A percentile compares a stretch with the other conserved stretches of the same genome.
Conservation (phyloP, 1,140 invertebrate species). For the Drosophila mayri region DNA sequence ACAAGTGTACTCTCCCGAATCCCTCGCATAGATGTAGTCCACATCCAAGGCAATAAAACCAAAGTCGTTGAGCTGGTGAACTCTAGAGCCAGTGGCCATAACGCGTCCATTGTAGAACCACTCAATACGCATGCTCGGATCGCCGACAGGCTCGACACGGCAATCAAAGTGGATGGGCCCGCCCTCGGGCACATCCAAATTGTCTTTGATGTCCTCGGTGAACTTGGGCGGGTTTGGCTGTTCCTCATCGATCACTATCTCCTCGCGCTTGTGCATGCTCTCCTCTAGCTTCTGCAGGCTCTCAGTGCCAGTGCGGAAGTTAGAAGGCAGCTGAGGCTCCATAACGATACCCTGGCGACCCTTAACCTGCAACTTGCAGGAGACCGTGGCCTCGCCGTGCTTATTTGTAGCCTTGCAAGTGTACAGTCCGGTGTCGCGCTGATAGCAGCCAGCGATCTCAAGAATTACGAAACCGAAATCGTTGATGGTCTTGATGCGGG, state of each 20-base stretch:
- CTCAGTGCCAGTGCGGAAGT: conserved; percentile 94
- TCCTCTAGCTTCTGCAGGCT: conserved; percentile 96
- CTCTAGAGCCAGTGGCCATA: conserved; percentile 94
- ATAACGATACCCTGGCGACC: conserved; percentile 94
- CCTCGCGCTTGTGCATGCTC: conserved; percentile 93
- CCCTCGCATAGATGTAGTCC: conserved; percentile 93
- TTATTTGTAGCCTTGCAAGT: conserved; percentile 96
- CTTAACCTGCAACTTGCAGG: conserved; percentile 93
- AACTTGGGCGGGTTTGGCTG: conserved; percentile 94
- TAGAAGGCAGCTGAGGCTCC: conserved; percentile 95
- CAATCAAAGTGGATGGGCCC: conserved; percentile 96
- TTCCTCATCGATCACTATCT: conserved; percentile 92
- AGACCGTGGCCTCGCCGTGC: conserved; percentile 95
- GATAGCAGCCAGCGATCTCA: conserved; percentile 95
- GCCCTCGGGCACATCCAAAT: conserved; percentile 93
- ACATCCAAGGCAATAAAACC: conserved; percentile 96
- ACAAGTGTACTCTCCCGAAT: conserved; percentile 94
- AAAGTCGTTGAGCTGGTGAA: conserved; percentile 96
- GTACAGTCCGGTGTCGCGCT: conserved; percentile 94
- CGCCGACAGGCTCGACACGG: conserved; percentile 93
- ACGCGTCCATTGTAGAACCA: conserved; percentile 97
- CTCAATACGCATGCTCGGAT: conserved; percentile 95
- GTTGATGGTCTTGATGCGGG: conserved; percentile 95
- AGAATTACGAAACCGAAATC: conserved; percentile 97
- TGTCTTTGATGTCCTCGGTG: conserved; percentile 93